phyloP scores from a whole-genome alignment of 2,888 invertebrate species.

The Polyommatus icarus region DNA sequence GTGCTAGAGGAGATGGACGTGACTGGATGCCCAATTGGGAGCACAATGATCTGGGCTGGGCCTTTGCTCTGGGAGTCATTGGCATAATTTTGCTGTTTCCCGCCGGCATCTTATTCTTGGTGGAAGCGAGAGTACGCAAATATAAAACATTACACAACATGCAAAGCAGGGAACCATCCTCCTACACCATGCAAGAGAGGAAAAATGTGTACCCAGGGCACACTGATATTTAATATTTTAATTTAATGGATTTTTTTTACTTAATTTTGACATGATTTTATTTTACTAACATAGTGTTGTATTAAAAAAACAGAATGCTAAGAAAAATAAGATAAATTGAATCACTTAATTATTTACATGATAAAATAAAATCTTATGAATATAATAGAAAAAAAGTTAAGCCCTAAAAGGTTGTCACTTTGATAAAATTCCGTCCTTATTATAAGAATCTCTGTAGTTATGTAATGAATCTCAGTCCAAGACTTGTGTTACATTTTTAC shows the following conservation, averaged over 20 bases:
- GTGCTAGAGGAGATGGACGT: constrained; percentile 92
- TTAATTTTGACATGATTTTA: constrained; percentile 2
- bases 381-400: background rate
- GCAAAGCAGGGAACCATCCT: constrained; percentile 83
- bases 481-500: background rate
- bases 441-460: background rate
- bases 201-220: constrained; percentile 81
- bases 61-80: constrained; percentile 91
- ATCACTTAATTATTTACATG: background rate
- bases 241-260: background rate
- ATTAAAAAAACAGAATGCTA: background rate
- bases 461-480: background rate
- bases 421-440: background rate
- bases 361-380: background rate
- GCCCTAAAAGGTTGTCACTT: background rate
- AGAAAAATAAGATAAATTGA: background rate
- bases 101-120: constrained; percentile 88
- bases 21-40: constrained; percentile 99
- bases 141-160: constrained; percentile 87
- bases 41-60: constrained; percentile 96
- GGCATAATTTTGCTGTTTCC: constrained; percentile 88
- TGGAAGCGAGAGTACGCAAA: constrained; percentile 89
- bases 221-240: constrained; percentile 84
- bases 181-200: constrained; percentile 84
- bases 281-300: background rate